Percentiles rank a stretch among this genome's conserved stretches.
phyloP scores from a whole-genome alignment of 2,797 vertebrate species.

The Sebastes taczanowskii region DNA sequence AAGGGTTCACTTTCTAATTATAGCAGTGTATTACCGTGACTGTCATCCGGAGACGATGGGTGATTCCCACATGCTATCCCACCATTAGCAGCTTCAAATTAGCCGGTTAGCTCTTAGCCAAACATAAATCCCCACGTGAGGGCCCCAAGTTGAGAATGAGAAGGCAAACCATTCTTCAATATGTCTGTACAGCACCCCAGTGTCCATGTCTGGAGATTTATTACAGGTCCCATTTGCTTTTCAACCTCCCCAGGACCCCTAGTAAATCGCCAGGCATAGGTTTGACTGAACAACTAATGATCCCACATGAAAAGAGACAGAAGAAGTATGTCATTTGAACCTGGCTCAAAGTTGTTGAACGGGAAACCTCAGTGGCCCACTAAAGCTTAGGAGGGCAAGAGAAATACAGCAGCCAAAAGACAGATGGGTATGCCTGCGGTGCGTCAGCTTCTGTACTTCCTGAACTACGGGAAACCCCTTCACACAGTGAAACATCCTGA shows the following conservation, averaged over 20 bases:
- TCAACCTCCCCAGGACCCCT: slow-evolving; percentile 40
- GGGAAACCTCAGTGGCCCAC: slow-evolving; percentile 16
- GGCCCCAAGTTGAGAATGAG: slow-evolving; percentile 37
- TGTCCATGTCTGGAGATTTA: slow-evolving; percentile 43
- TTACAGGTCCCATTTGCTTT: slow-evolving; percentile 38
- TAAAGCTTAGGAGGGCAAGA: slow-evolving; percentile 13
- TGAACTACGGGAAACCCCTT: slow-evolving; percentile 74
- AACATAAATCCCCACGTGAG: slow-evolving; percentile 65
- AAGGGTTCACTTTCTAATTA: slow-evolving; percentile 73
- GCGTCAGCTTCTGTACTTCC: slow-evolving; percentile 58
- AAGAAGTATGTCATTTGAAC: slow-evolving; percentile 49
- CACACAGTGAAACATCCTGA: slow-evolving; percentile 63
- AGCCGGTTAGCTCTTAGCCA: slow-evolving; percentile 57
- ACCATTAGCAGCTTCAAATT: slow-evolving; percentile 61
- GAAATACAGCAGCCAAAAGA: slow-evolving; percentile 27
- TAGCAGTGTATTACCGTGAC: slow-evolving; percentile 61
- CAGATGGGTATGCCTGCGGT: slow-evolving; percentile 11
- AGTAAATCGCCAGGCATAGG: slow-evolving; percentile 53
- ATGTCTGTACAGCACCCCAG: slow-evolving; percentile 36
- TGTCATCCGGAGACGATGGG: slow-evolving; percentile 61
- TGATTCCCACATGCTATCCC: slow-evolving; percentile 60
- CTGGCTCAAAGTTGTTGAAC: slow-evolving; percentile 34
- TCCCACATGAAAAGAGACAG: slow-evolving; percentile 39
- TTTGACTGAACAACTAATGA: slow-evolving; percentile 54
- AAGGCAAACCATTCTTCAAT: slow-evolving; percentile 53